Evolutionary conservation across 2,797 vertebrate species (phyloP), one percentile per base, ranked within the genome.

Genomic region (Fistularia commersonii): DNA sequence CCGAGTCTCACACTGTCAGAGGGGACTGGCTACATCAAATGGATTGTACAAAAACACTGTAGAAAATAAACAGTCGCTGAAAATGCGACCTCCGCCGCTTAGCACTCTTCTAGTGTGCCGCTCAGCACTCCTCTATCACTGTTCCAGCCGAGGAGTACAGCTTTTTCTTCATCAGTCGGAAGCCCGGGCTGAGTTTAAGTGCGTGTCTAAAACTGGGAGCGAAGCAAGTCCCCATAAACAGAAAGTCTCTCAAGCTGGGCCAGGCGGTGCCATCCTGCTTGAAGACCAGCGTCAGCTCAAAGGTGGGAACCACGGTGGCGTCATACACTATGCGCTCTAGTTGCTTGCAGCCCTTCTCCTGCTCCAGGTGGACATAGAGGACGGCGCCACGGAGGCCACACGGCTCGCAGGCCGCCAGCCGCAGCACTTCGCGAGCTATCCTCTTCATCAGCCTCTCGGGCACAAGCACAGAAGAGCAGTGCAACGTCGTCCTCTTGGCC

Each of bases 201-300:
- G 85, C 87, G 11, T 83, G 86, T 42, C 83, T 86, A 51, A 89
- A 85, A n/a, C 84, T 66, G 0, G 90, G 87, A 0, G 87, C 85
- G 44, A 95, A 93, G 72, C 91, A 93, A n/a, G 89, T 84, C 15
- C 89, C 88, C 43, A 91, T 88, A 15, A 91, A 89, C 42, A 95
- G 69, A 49, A 95, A 89, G 79, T 93, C 92, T 55, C 87, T 74
- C 7, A 95, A 83, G 74, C 93, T 91, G 45, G 90, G 88, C 93
- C 93, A 94, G 0, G 88, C 88, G 1, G 87, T 82, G 61, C 78
- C 74, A 8, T 95, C 93, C 82, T 94, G 93, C 82, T 93, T 95
- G 69, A 96, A 93, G 53, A 95, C 92, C 5, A 96, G 88, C 0
- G 92, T 94, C 56, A 95, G 79, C 76, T 96, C 93, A 15, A 95